Evolutionary conservation across 1,140 invertebrate genomes (phyloP).

Genomic region (Littorina saxatilis): DNA sequence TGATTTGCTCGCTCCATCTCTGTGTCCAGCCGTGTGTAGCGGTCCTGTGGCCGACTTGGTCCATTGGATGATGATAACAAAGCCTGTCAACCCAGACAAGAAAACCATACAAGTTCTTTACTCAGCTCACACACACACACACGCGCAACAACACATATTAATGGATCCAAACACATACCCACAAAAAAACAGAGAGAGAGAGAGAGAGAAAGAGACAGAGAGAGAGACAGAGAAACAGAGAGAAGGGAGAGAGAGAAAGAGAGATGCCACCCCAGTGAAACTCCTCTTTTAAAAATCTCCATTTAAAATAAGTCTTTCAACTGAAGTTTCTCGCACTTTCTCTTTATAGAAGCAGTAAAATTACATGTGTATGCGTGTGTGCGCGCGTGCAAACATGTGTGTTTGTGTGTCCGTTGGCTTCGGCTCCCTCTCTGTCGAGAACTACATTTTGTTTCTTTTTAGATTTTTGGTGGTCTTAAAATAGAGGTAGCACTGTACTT

Average conservation of each 20-base stretch:
- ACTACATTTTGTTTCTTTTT: too few species aligned
- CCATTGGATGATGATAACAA: conserved; percentile 53
- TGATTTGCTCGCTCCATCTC: conserved; percentile 87
- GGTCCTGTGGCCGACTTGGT: conserved; percentile 78
- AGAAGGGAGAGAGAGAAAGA: neutral
- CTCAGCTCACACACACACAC: neutral
- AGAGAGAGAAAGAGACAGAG: neutral
- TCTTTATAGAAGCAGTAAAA: too few species aligned
- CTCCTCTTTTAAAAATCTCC: neutral
- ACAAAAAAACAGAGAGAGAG: neutral
- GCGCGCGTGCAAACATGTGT: too few species aligned
- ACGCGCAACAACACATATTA: too few species aligned
- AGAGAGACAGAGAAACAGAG: neutral
- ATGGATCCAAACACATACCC: neutral
- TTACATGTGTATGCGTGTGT: too few species aligned
- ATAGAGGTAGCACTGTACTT: conserved; percentile 45
- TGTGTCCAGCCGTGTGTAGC: conserved; percentile 92
- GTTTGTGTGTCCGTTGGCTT: too few species aligned
- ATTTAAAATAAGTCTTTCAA: too few species aligned
- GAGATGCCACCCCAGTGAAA: neutral
- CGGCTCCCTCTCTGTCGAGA: too few species aligned
- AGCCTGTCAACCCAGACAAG: conserved; percentile 3
- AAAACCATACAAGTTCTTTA: neutral
- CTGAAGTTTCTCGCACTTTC: too few species aligned
- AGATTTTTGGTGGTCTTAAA: too few species aligned